Conservation (phyloP, 2,888 invertebrate species). For the Rotaria sp. region DNA sequence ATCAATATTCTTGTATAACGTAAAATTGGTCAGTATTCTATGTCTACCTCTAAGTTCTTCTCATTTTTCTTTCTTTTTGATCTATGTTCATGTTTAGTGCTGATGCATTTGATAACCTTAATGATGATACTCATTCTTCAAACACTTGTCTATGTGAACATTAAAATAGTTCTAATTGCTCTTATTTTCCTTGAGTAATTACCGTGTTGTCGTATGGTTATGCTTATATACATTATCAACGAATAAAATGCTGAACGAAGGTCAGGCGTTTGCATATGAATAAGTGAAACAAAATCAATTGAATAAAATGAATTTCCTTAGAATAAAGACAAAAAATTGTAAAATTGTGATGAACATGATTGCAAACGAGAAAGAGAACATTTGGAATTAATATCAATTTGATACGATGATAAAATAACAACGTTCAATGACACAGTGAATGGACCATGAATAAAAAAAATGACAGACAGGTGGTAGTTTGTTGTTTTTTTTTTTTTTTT, state of each 20-base stretch:
- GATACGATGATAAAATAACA: slow-evolving; percentile 15
- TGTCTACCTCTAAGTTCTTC: not conserved
- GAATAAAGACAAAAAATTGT: not conserved
- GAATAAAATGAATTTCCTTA: not conserved
- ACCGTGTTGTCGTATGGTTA: not conserved
- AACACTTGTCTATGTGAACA: not conserved
- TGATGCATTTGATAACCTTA: not conserved
- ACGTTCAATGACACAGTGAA: not conserved
- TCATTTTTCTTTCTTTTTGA: not conserved
- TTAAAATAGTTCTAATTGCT: slow-evolving; percentile 15
- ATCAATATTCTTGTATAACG: not conserved
- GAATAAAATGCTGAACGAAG: not conserved
- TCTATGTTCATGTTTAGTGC: not conserved
- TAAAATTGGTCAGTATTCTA: not conserved
- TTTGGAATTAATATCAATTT: slow-evolving; percentile 22
- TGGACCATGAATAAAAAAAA: not conserved
- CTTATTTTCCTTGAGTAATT: not conserved
- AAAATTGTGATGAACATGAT: not conserved
- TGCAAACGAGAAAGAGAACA: not conserved
- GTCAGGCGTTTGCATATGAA: not conserved
- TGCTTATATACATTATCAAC: not conserved
- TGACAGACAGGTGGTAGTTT: slow-evolving; percentile 15
- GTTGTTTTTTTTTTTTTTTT: not conserved
- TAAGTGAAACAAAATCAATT: slow-evolving; percentile 7
- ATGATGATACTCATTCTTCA: not conserved